These are phyloP conservation scores for Pleuronectes platessa DNA, from an alignment of 2,113 vertebrate species.

Conservation along the genomic window DNA sequence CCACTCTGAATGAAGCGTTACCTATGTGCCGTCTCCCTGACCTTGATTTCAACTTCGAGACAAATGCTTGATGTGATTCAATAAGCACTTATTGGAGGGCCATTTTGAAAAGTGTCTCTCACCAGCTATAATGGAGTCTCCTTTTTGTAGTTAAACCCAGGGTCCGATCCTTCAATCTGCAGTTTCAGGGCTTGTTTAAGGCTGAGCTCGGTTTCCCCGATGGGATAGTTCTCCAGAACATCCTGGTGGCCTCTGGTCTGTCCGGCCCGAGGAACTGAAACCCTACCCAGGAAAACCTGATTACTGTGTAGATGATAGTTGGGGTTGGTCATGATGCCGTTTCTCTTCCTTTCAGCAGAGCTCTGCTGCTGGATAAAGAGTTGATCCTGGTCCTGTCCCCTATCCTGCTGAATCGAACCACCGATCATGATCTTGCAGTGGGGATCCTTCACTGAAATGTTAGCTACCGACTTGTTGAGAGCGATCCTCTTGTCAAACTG, in stretches of 20 bases:
- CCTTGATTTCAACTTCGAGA: slow-evolving; percentile 38
- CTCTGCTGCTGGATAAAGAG: slow-evolving; percentile 93
- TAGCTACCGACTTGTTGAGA: slow-evolving; percentile 86
- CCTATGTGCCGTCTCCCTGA: neutral
- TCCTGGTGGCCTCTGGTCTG: slow-evolving; percentile 92
- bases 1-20: slow-evolving; percentile 5
- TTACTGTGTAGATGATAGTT: slow-evolving; percentile 97
- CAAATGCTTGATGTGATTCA: slow-evolving; percentile 35
- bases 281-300: slow-evolving; percentile 94
- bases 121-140: slow-evolving; percentile 96
- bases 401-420: slow-evolving; percentile 83
- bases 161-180: slow-evolving; percentile 93
- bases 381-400: slow-evolving; percentile 86
- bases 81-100: slow-evolving; percentile 14
- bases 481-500: slow-evolving; percentile 92
- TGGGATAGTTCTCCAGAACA: slow-evolving; percentile 91
- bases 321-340: slow-evolving; percentile 98
- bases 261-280: slow-evolving; percentile 90
- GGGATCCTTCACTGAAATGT: slow-evolving; percentile 83
- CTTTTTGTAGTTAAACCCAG: slow-evolving; percentile 97
- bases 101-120: slow-evolving; percentile 24
- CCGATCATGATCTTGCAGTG: slow-evolving; percentile 90
- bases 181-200: slow-evolving; percentile 99
- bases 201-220: slow-evolving; percentile 93
- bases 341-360: slow-evolving; percentile 92